A percentile compares a stretch with the other conserved stretches of the same genome.
Evolutionary conservation across 1,140 invertebrate genomes (phyloP).

Genomic region (Thaumatotibia leucotreta): DNA sequence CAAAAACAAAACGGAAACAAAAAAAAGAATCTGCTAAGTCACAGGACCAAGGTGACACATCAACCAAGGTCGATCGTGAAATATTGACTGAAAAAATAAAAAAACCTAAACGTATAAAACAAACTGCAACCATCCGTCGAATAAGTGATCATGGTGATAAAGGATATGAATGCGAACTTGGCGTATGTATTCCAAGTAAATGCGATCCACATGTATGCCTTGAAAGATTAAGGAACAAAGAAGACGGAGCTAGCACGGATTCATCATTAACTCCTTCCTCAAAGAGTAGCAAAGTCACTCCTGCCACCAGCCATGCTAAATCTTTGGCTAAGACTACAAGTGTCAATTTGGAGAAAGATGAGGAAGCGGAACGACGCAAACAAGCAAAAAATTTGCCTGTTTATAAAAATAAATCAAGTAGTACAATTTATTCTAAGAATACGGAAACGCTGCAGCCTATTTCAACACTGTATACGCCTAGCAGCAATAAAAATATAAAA

Average conservation of each 20-base stretch:
- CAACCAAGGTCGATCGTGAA: background rate
- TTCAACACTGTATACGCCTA: background rate
- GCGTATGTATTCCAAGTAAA: background rate
- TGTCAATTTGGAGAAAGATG: background rate
- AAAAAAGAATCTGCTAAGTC: background rate
- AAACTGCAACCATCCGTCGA: background rate
- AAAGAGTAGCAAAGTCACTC: background rate
- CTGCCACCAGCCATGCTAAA: background rate
- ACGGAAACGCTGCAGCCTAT: background rate
- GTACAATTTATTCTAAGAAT: background rate
- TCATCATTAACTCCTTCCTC: background rate
- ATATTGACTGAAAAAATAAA: background rate
- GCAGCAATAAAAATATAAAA: background rate
- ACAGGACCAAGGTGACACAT: background rate
- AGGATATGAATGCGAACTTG: background rate
- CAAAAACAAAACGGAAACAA: background rate
- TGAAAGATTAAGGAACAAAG: background rate
- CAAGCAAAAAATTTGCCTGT: background rate
- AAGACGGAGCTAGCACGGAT: background rate
- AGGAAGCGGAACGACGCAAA: background rate
- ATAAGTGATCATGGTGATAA: background rate
- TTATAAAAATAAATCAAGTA: background rate
- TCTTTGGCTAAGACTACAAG: background rate
- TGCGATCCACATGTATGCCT: background rate
- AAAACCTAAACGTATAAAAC: background rate